These are phyloP conservation scores for Bryconaethiops microstoma DNA, from an alignment of 2,797 vertebrate species.

Conservation along the genomic window DNA sequence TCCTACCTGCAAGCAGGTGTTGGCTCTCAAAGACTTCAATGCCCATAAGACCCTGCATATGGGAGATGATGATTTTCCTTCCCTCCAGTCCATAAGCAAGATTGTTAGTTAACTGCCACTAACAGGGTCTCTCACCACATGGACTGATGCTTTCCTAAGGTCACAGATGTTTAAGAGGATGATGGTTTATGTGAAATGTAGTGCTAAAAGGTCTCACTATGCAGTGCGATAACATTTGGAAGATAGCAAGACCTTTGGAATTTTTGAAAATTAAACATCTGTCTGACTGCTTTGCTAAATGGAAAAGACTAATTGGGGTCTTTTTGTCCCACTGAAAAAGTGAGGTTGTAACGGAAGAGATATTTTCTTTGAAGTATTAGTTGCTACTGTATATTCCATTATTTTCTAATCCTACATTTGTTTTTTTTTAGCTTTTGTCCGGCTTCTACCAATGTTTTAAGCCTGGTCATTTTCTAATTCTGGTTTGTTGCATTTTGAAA, in stretches of 20 bases:
- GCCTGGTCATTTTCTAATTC: constrained; percentile 21
- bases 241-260: neutral
- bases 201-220: constrained; percentile 7
- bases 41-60: constrained; percentile 90
- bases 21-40: constrained; percentile 86
- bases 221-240: constrained; percentile 18
- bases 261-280: constrained; percentile 6
- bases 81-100: constrained; percentile 92
- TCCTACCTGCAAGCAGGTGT: constrained; percentile 92
- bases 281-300: neutral
- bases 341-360: constrained; percentile 11
- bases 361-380: constrained; percentile 31
- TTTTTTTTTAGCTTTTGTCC: constrained; percentile 34
- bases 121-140: constrained; percentile 23
- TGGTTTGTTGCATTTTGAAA: constrained; percentile 23
- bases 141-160: constrained; percentile 28
- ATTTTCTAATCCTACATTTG: constrained; percentile 15
- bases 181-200: constrained; percentile 22
- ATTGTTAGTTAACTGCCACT: constrained; percentile 87
- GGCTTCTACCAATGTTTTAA: constrained; percentile 46
- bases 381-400: constrained; percentile 38
- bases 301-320: neutral
- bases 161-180: constrained; percentile 32
- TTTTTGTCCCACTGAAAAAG: neutral
- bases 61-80: constrained; percentile 93